Evolutionary conservation across 2,888 invertebrate genomes (phyloP), one percentile per base, ranked within the genome.

Genomic region (Platycheirus albimanus): DNA sequence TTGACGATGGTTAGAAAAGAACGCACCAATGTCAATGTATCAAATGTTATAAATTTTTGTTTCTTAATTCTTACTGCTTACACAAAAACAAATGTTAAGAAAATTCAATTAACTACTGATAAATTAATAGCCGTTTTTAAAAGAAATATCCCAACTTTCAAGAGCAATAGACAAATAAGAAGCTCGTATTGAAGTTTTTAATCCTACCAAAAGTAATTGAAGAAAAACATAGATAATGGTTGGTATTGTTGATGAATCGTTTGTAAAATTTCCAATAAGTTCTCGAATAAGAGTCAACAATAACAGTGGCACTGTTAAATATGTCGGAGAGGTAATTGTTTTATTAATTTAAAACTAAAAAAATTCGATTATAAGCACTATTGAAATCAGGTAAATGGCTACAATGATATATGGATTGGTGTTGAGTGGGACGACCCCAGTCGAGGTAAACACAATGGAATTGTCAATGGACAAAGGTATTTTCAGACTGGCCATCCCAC

Each of bases 351-450:
- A 5, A 33, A 33, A 33, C 8, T 24, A 3, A 4, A 33, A 33
- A 33, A 7, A 33, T 33, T 8, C 8, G 7, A 33, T 6, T 33
- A 4, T 24, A 24, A 1, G n/a, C 43, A 43, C 5, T 17, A 17
- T 33, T 20, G 30, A 47, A 0, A n/a, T 51, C 30, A 91, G 91
- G 93, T 94, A 64, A 93, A 93, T 79, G 94, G 95, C 0, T 93
- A 95, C 87, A 91, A 93, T 72, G 96, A 96, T 47, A 89, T 92
- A 30, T 99, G 98, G 99, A 92, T 97, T 70, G 99, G 99, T 0
- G 93, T 99, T n/a, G 99, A 99, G 89, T 99, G 99, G 99, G 99
- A 99, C 90, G 95, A 97, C 87, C 93, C 94, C 2, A 91, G 92
- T 6, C 93, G 99, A 87, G 99, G 99, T 1, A 98, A 98, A 90